Conservation (phyloP, 2,113 vertebrate genomes). For the Callorhinus ursinus region DNA sequence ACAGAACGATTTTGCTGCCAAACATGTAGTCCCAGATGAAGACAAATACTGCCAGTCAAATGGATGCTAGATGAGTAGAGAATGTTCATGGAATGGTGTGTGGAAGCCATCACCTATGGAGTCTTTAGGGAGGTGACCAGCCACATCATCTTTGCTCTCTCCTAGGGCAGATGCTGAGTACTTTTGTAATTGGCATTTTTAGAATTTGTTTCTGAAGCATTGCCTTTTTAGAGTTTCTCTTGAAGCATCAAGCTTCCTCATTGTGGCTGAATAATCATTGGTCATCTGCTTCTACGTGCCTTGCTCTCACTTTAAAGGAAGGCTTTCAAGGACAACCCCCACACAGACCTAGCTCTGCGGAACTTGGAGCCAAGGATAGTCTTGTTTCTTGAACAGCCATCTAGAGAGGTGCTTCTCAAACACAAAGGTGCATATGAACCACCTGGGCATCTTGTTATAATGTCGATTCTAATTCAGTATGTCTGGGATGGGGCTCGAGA, state of each 20-base stretch:
- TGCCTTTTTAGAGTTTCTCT: background rate
- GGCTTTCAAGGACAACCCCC: background rate
- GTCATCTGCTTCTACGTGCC: background rate
- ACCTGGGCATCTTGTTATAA: background rate
- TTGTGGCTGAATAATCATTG: background rate
- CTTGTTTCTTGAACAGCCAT: background rate
- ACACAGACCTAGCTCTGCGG: background rate
- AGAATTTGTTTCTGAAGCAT: slow-evolving; percentile 12
- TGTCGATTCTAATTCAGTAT: background rate
- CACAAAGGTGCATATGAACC: background rate
- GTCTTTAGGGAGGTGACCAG: background rate
- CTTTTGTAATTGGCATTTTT: background rate
- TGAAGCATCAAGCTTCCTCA: background rate
- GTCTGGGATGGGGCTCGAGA: background rate
- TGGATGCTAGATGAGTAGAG: background rate
- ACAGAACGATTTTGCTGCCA: background rate
- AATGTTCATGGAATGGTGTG: background rate
- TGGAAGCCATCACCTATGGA: background rate
- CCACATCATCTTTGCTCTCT: background rate
- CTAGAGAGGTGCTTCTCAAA: background rate
- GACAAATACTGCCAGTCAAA: slow-evolving; percentile 26
- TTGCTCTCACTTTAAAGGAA: slow-evolving; percentile 43
- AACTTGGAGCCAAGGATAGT: background rate
- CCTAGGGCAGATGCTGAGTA: background rate
- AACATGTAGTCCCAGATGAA: slow-evolving; percentile 32